Base-by-base conservation (phyloP, 2,797 vertebrate genomes). In the Mus spretus region DNA sequence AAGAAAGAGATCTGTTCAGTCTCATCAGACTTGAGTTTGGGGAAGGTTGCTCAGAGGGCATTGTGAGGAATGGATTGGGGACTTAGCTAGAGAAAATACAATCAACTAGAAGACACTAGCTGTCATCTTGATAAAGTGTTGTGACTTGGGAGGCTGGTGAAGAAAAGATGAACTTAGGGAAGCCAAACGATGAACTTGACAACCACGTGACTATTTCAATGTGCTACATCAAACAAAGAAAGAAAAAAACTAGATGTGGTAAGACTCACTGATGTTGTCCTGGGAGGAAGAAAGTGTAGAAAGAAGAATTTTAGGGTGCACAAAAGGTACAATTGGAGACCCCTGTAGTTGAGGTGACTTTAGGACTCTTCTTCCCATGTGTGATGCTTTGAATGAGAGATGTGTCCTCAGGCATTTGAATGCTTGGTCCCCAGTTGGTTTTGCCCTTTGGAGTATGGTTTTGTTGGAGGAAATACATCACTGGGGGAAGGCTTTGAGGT, bases 51-150 rank as follows among this genome's bases (percentile, higher is more conserved):
- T 82, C n/a, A 55, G 65, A 19, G 4, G 57, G 63, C 26, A 7
- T 57, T 13, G 6, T 34, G 4, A 53, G 40, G 24, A 47, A 40
- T 55, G 47, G n/a, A 3, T 28, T 0, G 3, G 26, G 12, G 44
- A 11, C 17, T 0, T 70, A 55, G 28, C 37, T 10, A 20, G 80
- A 67, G n/a, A 70, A 70, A 53, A 34, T 0, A n/a, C 63, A 37
- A 37, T n/a, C 12, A 1, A 83, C 40, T 3, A 2, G 2, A 8
- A 31, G 61, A n/a, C 5, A 15, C n/a, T 1, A 10, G 55, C n/a
- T 6, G 10, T 31, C 20, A 3, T 57, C n/a, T 44, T n/a, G 61
- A 31, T 40, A 26, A 84, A 24, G 13, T 26, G 9, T 44, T 37
- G 19, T 40, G 65, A 31, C 65, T 53, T 53, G 34, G 26, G 78